Percentiles rank a stretch among this genome's conserved stretches.
These are phyloP conservation scores for Mareca strepera DNA, from an alignment of 2,797 vertebrate genomes.

Conservation along the genomic window DNA sequence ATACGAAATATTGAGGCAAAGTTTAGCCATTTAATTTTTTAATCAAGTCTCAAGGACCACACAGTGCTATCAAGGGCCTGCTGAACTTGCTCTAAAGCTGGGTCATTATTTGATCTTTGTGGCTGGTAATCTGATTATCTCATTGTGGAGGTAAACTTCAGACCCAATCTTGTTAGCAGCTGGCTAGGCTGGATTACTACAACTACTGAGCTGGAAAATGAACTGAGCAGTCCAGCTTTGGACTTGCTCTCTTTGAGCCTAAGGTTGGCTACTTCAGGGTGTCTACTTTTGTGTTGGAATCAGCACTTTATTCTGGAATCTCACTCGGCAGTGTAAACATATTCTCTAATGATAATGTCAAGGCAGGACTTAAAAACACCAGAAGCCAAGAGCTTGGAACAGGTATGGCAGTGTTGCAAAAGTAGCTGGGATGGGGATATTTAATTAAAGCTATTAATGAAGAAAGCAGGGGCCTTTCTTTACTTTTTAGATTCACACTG, in stretches of 20 bases:
- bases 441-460: slow-evolving; percentile 79
- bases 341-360: slow-evolving; percentile 69
- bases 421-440: slow-evolving; percentile 20
- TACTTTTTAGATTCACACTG: slow-evolving; percentile 85
- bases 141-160: slow-evolving; percentile 99
- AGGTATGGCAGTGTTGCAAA: slow-evolving; percentile 67
- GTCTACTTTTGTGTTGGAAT: slow-evolving; percentile 88
- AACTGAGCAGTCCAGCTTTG: slow-evolving; percentile 99
- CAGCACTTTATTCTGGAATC: slow-evolving; percentile 90
- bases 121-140: slow-evolving; percentile 99
- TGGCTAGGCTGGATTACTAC: slow-evolving; percentile 98
- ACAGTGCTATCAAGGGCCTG: slow-evolving; percentile 98
- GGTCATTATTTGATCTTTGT: slow-evolving; percentile 99
- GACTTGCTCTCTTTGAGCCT: slow-evolving; percentile 96
- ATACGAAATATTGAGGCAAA: slow-evolving; percentile 84
- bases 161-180: slow-evolving; percentile 99
- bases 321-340: slow-evolving; percentile 78
- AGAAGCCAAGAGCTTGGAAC: slow-evolving; percentile 36
- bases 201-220: slow-evolving; percentile 99
- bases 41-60: slow-evolving; percentile 99
- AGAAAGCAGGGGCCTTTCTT: slow-evolving; percentile 80
- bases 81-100: slow-evolving; percentile 99
- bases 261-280: slow-evolving; percentile 87
- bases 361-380: slow-evolving; percentile 41
- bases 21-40: slow-evolving; percentile 91